Conservation (phyloP, 2,888 invertebrate species). For the Leptarthrus brevirostris region DNA sequence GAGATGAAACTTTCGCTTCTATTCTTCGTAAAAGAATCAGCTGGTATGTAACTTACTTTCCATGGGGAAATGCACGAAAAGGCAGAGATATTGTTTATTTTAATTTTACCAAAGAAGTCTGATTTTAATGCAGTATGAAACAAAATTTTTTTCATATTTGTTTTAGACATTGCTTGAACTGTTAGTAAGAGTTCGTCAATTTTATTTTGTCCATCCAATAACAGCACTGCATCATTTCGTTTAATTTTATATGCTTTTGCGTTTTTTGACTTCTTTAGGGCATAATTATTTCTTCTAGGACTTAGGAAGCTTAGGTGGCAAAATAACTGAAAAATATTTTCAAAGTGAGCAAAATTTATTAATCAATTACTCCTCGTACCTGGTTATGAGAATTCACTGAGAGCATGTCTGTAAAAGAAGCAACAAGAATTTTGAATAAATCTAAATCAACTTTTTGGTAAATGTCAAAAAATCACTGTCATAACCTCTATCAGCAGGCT, state of each 20-base stretch:
- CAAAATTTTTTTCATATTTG: slow-evolving; percentile 1
- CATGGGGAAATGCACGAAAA: slow-evolving; percentile 55
- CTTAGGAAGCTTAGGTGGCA: slow-evolving; percentile 49
- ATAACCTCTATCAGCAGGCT: no score
- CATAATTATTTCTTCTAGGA: slow-evolving; percentile 51
- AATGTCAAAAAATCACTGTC: slow-evolving; percentile 13
- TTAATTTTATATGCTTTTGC: slow-evolving; percentile 14
- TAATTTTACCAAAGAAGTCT: slow-evolving; percentile 1
- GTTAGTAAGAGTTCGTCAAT: slow-evolving; percentile 29
- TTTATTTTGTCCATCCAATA: neutral
- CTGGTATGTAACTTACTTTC: slow-evolving; percentile 51
- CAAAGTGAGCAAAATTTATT: neutral
- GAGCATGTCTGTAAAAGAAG: slow-evolving; percentile 7
- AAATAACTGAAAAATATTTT: slow-evolving; percentile 36
- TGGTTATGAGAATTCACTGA: slow-evolving; percentile 32
- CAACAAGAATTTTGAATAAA: slow-evolving; percentile 49
- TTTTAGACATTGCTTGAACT: slow-evolving; percentile 17
- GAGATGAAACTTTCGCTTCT: slow-evolving; percentile 25
- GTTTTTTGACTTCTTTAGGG: slow-evolving; percentile 47
- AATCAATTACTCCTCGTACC: neutral
- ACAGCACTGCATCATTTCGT: neutral
- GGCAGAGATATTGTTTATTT: slow-evolving; percentile 53
- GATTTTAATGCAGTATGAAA: slow-evolving; percentile 45
- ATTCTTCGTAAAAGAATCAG: slow-evolving; percentile 51
- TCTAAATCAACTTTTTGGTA: slow-evolving; percentile 28